These are phyloP conservation scores for Brachionichthys hirsutus DNA, from an alignment of 2,113 vertebrate genomes.

Conservation along the genomic window DNA sequence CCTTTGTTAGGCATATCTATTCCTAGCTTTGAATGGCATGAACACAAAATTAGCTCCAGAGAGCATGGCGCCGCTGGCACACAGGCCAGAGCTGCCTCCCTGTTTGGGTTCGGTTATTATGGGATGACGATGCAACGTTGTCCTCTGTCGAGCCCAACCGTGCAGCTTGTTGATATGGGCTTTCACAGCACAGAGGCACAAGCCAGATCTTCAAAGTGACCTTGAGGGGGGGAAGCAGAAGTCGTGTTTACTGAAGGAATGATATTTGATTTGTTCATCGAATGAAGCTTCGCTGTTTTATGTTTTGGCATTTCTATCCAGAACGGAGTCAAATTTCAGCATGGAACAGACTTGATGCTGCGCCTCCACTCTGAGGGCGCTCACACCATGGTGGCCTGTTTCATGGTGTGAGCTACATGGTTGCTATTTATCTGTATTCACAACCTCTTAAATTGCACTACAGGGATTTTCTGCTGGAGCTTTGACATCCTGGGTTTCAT, in stretches of 20 bases:
- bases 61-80: slow-evolving; percentile 5
- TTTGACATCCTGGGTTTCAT: background rate
- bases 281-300: background rate
- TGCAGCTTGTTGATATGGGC: slow-evolving; percentile 42
- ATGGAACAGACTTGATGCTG: slow-evolving; percentile 65
- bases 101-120: background rate
- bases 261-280: too few relatives aligned
- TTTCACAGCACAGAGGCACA: background rate
- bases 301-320: slow-evolving; percentile 30
- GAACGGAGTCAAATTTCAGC: slow-evolving; percentile 70
- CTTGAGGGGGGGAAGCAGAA: slow-evolving; percentile 24
- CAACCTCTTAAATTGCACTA: slow-evolving; percentile 6
- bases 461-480: background rate
- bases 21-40: slow-evolving; percentile 8
- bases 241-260: slow-evolving; percentile 9
- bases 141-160: background rate
- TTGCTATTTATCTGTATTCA: background rate
- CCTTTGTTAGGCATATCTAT: slow-evolving; percentile 26
- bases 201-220: slow-evolving; percentile 40
- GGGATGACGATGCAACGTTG: slow-evolving; percentile 11
- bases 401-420: background rate
- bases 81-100: background rate
- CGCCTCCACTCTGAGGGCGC: background rate
- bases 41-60: slow-evolving; percentile 5
- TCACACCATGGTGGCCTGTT: background rate